A percentile compares a stretch with the other conserved stretches of the same genome.
phyloP scores from a whole-genome alignment of 2,797 vertebrate genomes.

The Cyclura pinguis region DNA sequence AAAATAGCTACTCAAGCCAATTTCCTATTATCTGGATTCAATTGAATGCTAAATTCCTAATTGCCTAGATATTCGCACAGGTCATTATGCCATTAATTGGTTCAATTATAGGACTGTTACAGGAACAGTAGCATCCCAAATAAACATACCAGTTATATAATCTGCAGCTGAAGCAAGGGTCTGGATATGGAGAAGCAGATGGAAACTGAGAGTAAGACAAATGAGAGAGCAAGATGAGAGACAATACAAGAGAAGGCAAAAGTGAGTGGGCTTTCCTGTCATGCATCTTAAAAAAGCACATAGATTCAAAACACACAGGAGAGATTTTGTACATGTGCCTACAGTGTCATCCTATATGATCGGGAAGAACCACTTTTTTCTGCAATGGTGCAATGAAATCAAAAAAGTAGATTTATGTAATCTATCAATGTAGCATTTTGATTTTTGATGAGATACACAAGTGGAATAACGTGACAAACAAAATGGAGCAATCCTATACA shows the following conservation, averaged over 20 bases:
- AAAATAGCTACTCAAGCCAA: constrained; percentile 2
- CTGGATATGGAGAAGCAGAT: background rate
- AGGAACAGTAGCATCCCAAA: background rate
- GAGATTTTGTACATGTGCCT: background rate
- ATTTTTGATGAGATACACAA: background rate
- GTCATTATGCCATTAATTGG: constrained; percentile 26
- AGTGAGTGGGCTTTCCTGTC: background rate
- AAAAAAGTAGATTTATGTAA: background rate
- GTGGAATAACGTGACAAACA: background rate
- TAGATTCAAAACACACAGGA: background rate
- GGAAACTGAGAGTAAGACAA: background rate
- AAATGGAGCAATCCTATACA: background rate
- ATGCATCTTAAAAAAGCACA: background rate
- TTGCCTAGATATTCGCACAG: constrained; percentile 12
- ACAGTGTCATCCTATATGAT: too few species aligned
- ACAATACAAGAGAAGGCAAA: background rate
- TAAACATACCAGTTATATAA: background rate
- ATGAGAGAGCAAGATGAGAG: too few species aligned
- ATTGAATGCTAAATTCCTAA: constrained; percentile 24
- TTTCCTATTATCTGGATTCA: constrained; percentile 32
- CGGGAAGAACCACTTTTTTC: background rate
- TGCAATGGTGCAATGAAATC: too few species aligned
- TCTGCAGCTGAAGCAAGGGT: background rate
- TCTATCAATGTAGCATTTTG: background rate
- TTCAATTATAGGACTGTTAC: constrained; percentile 22